phyloP scores from a whole-genome alignment of 2,113 vertebrate species.

The Cercopithecus mona region DNA sequence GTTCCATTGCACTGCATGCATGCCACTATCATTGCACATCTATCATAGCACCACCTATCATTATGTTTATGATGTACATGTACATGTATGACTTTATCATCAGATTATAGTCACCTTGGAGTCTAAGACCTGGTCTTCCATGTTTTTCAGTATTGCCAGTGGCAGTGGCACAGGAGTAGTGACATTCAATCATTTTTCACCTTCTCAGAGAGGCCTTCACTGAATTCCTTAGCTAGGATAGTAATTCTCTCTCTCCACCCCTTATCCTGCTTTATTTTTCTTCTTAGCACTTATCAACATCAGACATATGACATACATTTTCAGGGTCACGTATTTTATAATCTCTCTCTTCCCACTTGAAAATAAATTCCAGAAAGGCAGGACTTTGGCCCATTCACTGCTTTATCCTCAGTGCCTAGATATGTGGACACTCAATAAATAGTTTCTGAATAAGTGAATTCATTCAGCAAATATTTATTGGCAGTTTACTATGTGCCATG shows the following conservation, averaged over 20 bases:
- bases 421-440: neutral
- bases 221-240: neutral
- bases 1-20: neutral
- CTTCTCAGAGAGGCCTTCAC: neutral
- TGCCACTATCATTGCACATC: neutral
- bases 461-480: conserved; percentile 17
- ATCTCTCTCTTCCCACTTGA: neutral
- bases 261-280: neutral
- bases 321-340: neutral
- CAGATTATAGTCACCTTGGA: neutral
- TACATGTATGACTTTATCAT: neutral
- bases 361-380: neutral
- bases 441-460: neutral
- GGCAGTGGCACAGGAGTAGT: neutral
- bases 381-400: neutral
- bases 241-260: neutral
- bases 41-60: too few species aligned
- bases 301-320: neutral
- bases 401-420: neutral
- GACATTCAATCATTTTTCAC: neutral
- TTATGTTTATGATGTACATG: neutral
- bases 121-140: neutral
- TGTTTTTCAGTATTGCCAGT: neutral
- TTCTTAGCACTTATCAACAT: neutral
- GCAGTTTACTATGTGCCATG: neutral